Conservation (phyloP, 2,797 vertebrate genomes). For the Silurus aristotelis region DNA sequence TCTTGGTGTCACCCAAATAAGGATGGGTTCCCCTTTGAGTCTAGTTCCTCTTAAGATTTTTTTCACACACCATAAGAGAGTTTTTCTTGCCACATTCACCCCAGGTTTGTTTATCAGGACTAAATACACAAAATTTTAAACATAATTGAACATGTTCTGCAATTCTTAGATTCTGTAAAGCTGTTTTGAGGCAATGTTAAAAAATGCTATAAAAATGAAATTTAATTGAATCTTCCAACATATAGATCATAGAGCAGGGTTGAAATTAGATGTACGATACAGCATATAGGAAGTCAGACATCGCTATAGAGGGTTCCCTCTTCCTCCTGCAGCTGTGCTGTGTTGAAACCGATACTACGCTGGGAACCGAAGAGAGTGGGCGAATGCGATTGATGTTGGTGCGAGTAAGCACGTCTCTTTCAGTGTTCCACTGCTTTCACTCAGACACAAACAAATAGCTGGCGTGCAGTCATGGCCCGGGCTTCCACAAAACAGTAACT, state of each 20-base stretch:
- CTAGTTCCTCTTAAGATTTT: too few species aligned
- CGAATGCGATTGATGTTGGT: constrained; percentile 4
- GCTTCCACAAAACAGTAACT: constrained; percentile 42
- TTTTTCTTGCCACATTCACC: too few species aligned
- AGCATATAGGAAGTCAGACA: too few species aligned
- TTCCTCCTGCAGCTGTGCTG: background rate
- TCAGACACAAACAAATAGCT: constrained; percentile 56
- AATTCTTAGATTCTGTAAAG: too few species aligned
- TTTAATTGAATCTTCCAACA: background rate
- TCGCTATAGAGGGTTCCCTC: background rate
- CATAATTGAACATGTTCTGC: too few species aligned
- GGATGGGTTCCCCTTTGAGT: too few species aligned
- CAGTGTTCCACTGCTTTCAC: constrained; percentile 35
- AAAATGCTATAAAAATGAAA: too few species aligned
- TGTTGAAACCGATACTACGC: background rate
- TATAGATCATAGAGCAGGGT: background rate
- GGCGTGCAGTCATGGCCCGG: constrained; percentile 32
- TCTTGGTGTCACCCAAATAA: too few species aligned
- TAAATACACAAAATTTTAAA: too few species aligned
- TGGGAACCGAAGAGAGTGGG: background rate
- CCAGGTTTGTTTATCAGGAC: too few species aligned
- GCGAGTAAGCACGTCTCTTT: constrained; percentile 31
- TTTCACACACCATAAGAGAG: too few species aligned
- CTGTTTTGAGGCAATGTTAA: too few species aligned
- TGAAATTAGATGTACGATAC: background rate